Percentiles rank a stretch among this genome's conserved stretches.
phyloP scores from a whole-genome alignment of 2,888 invertebrate species.

The Parthenolecanium corni region DNA sequence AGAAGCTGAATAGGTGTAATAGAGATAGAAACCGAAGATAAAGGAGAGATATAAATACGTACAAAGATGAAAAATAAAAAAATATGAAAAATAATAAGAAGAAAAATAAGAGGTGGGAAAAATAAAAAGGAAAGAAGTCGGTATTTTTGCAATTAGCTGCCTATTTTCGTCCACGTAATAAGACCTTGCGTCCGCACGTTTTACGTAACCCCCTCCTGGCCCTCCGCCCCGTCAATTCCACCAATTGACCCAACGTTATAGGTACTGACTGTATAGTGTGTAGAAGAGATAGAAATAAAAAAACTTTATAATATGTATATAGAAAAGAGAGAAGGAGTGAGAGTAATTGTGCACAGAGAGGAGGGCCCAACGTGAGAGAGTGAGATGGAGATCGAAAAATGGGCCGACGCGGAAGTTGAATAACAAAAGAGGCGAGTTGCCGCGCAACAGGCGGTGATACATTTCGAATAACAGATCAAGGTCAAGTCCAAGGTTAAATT shows the following conservation, averaged over 20 bases:
- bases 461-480: constrained; percentile 27
- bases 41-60: neutral
- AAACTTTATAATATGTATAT: too few relatives aligned
- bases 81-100: neutral
- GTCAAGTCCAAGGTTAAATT: constrained; percentile 26
- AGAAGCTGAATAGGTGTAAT: neutral
- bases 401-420: constrained; percentile 25
- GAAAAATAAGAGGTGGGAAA: neutral
- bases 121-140: neutral
- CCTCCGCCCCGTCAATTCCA: neutral
- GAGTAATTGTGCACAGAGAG: too few relatives aligned
- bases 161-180: constrained; percentile 20
- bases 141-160: constrained; percentile 14
- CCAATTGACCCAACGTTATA: neutral
- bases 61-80: neutral
- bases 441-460: constrained; percentile 24
- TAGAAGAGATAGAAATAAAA: too few relatives aligned
- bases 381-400: neutral
- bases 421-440: constrained; percentile 16
- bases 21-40: neutral
- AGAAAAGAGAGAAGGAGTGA: too few relatives aligned
- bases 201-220: constrained; percentile 20
- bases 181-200: constrained; percentile 19
- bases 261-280: too few relatives aligned
- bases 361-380: too few relatives aligned